A percentile compares a stretch with the other conserved stretches of the same genome.
These are phyloP conservation scores for Eucera pruinosa DNA, from an alignment of 2,888 invertebrate genomes.

Conservation along the genomic window DNA sequence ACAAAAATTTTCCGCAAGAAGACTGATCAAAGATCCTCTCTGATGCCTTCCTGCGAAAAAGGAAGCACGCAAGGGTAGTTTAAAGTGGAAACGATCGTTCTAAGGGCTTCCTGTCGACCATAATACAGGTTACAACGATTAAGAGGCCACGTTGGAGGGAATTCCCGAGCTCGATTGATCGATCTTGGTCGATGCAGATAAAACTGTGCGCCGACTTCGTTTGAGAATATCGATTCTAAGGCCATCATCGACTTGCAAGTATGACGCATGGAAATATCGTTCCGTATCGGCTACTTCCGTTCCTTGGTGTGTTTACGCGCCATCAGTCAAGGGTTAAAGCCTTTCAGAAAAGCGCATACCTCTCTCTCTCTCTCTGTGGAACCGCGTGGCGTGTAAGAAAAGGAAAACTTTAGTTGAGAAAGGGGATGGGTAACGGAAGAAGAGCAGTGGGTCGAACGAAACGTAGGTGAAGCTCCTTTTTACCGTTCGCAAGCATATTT, in stretches of 20 bases:
- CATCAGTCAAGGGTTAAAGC: constrained; percentile 25
- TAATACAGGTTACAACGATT: constrained; percentile 11
- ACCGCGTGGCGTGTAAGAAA: neutral
- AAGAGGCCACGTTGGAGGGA: neutral
- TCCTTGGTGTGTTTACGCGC: constrained; percentile 28
- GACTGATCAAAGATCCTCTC: neutral
- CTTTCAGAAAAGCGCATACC: neutral
- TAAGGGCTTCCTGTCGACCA: neutral
- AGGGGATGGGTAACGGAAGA: neutral
- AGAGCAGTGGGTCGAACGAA: neutral
- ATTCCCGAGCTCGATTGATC: constrained; percentile 4
- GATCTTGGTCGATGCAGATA: constrained; percentile 1
- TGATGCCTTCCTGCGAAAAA: neutral
- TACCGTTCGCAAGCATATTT: constrained; percentile 6
- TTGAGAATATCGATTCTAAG: neutral
- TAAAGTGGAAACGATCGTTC: constrained; percentile 17
- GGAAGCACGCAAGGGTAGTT: neutral
- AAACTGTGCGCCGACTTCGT: neutral
- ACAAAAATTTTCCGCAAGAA: neutral
- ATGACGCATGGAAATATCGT: constrained; percentile 24
- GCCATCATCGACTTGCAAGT: constrained; percentile 7
- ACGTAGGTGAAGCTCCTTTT: neutral
- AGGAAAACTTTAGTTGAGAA: neutral
- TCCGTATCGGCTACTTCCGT: neutral
- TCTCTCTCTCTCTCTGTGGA: neutral